Evolutionary conservation across 2,888 invertebrate species (phyloP), one percentile per base, ranked within the genome.

Genomic region (Beris morrisii): DNA sequence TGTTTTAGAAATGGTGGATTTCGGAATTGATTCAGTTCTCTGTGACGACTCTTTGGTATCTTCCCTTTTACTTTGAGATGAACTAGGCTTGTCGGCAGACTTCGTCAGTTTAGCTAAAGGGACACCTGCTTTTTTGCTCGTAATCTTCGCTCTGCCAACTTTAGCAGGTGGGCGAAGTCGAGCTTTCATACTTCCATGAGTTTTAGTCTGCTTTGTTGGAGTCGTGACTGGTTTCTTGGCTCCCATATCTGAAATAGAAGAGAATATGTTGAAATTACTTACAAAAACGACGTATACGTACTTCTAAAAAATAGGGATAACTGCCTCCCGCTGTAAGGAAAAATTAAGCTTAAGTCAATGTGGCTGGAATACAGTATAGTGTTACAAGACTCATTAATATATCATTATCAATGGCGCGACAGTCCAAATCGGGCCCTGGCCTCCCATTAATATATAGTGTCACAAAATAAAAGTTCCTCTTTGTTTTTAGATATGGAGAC

Each of bases 221-320:
- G 64, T 45, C 7, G 5, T 22, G 12, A 65, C 46, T 31, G 15
- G 43, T 50, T 69, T 69, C 57, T 67, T 69, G n/a, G 69, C 65
- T 12, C 69, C 69, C 69, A 69, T 69, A 44, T 65, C 69, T 69
- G 64, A 13, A 67, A 65, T 43, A n/a, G 28, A 11, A 56, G 38
- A 13, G 38, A 31, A 13, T 15, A 43, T 44, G 12, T 57, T 54
- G 12, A 13, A 50, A 7, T 50, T 1, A 22, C 22, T 22, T 22
- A 22, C 22, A 22, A 22, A 3, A 22, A n/a, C n/a, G 22, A 22
- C 22, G n/a, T n/a, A n/a, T n/a, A n/a, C n/a, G n/a, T n/a, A n/a
- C n/a, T n/a, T 22, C 22, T 22, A 22, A 22, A 22, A 22, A 22
- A 22, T 22, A 22, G 22, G 3, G 1, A 22, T 22, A 22, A 22